Base-by-base conservation (phyloP, 2,888 invertebrate genomes). In the Pyrrhosoma nymphula region DNA sequence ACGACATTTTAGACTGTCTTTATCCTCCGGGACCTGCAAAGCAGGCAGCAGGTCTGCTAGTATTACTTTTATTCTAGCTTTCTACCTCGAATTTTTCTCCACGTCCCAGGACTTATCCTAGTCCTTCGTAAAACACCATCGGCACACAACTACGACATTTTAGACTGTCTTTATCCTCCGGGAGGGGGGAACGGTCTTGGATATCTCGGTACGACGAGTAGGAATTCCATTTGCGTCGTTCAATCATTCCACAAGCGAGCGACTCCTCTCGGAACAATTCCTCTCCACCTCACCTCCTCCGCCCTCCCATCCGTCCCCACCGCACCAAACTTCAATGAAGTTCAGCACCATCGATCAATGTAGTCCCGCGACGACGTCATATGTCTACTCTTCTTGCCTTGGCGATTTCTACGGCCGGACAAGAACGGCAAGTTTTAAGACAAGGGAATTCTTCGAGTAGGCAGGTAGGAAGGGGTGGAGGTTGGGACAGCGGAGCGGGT, bases 251-350 rank as follows among this genome's bases (percentile, higher is more conserved):
- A 55, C n/a, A 39, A n/a, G n/a, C 39, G 20, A 56, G 47, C 16
- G 20, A 60, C 6, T 47, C 47, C 47, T 47, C 47, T 47, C 47
- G 35, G 91, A 91, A 91, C 91, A 91, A 91, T 91, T 63, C 91
- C 26, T 26, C 23, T 60, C 60, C 47, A 47, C 47, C 47, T 47
- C 47, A 47, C 47, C 47, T 47, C 47, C 47, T 47, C 47, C 47
- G 47, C 2, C 47, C 47, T 47, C 8, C 47, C 47, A 47, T 47
- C 60, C 60, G 12, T 20, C 60, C 56, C 60, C 69, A 69, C 39
- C 93, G 63, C 63, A 93, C 93, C 69, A 93, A 93, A 93, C 93
- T 93, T 93, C 93, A 93, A 93, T 93, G 69, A 93, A 93, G 93
- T 93, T 47, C 63, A 75, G 82, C 16, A 47, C 93, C 93, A 93